Percentiles rank a stretch among this genome's conserved stretches.
Conservation (phyloP, 2,797 vertebrate species). For the Rhinophrynus dorsalis region DNA sequence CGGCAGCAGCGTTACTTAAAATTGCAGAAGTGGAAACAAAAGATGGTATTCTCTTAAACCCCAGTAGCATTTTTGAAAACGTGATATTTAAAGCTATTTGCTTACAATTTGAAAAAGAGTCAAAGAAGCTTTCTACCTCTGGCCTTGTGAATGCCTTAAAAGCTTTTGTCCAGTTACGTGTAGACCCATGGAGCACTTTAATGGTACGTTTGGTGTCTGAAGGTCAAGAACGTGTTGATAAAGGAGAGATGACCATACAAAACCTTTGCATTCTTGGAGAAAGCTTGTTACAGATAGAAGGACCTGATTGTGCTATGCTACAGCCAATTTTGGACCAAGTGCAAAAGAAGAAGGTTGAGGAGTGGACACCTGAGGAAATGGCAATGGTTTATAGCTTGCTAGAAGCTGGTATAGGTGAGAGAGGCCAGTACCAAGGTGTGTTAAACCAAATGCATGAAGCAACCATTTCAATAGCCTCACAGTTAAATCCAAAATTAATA, state of each 20-base stretch:
- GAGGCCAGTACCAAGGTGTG: constrained; percentile 66
- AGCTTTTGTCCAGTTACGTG: constrained; percentile 72
- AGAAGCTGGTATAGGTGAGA: constrained; percentile 57
- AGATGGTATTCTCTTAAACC: constrained; percentile 57
- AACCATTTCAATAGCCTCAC: constrained; percentile 57
- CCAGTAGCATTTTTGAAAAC: constrained; percentile 64
- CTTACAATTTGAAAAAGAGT: constrained; percentile 73
- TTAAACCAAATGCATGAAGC: constrained; percentile 76
- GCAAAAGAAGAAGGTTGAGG: constrained; percentile 59
- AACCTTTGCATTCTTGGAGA: constrained; percentile 76
- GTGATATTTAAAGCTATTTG: constrained; percentile 74
- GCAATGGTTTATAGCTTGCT: constrained; percentile 74
- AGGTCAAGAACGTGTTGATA: constrained; percentile 70
- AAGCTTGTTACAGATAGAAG: constrained; percentile 73
- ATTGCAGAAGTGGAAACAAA: constrained; percentile 77
- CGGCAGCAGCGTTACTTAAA: constrained; percentile 72
- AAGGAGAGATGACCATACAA: constrained; percentile 61
- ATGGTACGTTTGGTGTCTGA: constrained; percentile 77
- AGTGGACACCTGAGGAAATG: constrained; percentile 72
- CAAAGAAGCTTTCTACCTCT: constrained; percentile 65
- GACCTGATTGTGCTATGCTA: constrained; percentile 57
- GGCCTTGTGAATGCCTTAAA: constrained; percentile 74
- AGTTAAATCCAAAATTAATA: constrained; percentile 67
- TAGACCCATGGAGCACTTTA: constrained; percentile 75
- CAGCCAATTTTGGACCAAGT: constrained; percentile 70